Percentiles rank a stretch among this genome's conserved stretches.
phyloP scores from a whole-genome alignment of 2,797 vertebrate genomes.

The Enteromius viviparus region DNA sequence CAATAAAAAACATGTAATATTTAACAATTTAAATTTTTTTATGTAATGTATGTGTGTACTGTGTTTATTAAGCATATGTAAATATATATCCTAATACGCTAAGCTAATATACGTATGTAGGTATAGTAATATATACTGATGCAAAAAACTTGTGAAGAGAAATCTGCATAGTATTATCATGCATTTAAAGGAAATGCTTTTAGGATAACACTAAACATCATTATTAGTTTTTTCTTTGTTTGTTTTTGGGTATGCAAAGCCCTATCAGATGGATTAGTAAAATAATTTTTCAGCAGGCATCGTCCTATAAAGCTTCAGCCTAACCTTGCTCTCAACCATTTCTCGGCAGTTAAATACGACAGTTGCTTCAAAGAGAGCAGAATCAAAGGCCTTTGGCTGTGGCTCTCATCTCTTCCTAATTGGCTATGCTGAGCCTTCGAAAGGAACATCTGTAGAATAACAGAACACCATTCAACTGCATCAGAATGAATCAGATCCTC shows the following conservation, averaged over 20 bases:
- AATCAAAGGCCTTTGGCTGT: conserved; percentile 66
- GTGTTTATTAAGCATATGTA: background rate
- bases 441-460: conserved; percentile 62
- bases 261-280: background rate
- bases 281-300: conserved; percentile 12
- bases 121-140: no score
- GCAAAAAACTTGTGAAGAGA: background rate
- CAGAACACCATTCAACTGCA: conserved; percentile 19
- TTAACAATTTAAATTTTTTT: no score
- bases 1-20: background rate
- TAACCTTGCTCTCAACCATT: conserved; percentile 63
- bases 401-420: conserved; percentile 69
- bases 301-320: conserved; percentile 45
- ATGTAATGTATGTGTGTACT: no score
- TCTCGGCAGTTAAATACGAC: conserved; percentile 73
- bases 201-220: background rate
- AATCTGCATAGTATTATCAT: background rate
- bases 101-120: no score
- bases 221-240: background rate
- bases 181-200: background rate
- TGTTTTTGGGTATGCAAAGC: background rate
- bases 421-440: conserved; percentile 62
- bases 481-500: conserved; percentile 26
- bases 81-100: no score
- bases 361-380: conserved; percentile 74